phyloP scores from a whole-genome alignment of 2,888 invertebrate genomes.

The Macrosiphum euphorbiae region DNA sequence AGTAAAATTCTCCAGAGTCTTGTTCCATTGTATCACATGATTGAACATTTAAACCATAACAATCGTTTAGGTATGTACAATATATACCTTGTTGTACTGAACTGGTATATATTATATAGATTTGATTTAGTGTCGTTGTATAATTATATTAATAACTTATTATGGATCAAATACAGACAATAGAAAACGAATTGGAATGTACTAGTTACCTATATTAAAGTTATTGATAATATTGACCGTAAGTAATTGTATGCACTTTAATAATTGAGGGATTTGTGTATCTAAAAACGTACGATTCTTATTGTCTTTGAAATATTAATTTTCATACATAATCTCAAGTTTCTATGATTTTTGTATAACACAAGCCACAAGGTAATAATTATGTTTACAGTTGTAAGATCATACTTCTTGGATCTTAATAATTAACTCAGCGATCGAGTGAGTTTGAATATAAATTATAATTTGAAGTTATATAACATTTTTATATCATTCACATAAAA shows the following conservation, averaged over 20 bases:
- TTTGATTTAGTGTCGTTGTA: neutral
- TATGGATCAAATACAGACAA: neutral
- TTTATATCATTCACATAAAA: neutral
- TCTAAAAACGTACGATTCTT: neutral
- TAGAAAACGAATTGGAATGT: neutral
- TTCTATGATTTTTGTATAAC: neutral
- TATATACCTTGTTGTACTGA: neutral
- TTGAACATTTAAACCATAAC: constrained; percentile 40
- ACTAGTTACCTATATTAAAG: neutral
- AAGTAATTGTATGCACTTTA: neutral
- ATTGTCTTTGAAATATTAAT: neutral
- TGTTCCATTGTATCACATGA: neutral
- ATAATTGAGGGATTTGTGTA: neutral
- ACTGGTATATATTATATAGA: neutral
- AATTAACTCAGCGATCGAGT: neutral
- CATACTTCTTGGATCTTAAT: neutral
- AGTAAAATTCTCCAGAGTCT: constrained; percentile 8
- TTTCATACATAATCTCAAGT: neutral
- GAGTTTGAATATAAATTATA: neutral
- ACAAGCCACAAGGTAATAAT: neutral
- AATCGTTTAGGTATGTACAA: neutral
- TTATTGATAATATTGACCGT: too few species aligned
- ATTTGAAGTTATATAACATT: constrained; percentile 5
- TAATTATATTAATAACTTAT: constrained; percentile 21
- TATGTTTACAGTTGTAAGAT: neutral